Evolutionary conservation across 2,797 vertebrate genomes (phyloP).

Genomic region (Xiphorhynchus erythropygius): DNA sequence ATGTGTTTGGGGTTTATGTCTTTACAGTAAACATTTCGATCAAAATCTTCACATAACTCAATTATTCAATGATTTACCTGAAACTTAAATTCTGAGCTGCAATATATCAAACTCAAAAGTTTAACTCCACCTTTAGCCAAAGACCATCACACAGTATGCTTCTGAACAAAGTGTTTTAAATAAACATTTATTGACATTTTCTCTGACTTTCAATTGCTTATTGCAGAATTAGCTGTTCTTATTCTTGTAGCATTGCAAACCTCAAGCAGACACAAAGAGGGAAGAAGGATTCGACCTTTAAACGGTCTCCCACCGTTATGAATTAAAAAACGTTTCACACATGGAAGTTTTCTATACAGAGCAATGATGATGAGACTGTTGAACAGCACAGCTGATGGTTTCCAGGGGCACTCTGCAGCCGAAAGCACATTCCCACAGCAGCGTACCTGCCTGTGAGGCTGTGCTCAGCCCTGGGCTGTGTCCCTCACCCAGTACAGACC

Average conservation of each 20-base stretch:
- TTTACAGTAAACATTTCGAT: background rate
- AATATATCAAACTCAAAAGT: background rate
- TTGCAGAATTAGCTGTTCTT: background rate
- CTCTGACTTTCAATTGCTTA: background rate
- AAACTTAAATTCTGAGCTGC: background rate
- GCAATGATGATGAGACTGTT: rapidly evolving
- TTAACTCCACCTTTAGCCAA: background rate
- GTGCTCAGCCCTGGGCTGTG: background rate
- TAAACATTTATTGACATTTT: background rate
- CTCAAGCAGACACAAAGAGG: background rate
- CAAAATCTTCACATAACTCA: background rate
- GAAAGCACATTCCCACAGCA: background rate
- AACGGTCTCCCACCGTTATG: background rate
- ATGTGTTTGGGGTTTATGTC: rapidly evolving
- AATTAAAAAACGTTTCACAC: background rate
- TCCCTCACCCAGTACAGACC: background rate
- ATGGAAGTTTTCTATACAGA: background rate
- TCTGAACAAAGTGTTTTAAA: background rate
- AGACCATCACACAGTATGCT: background rate
- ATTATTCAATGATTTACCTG: background rate
- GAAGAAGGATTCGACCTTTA: background rate
- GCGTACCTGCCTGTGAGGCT: background rate
- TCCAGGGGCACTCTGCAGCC: background rate
- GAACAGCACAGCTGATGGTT: rapidly evolving
- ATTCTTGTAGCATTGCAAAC: background rate